phyloP scores from a whole-genome alignment of 2,888 invertebrate species.

The Ganaspis brasiliensis region DNA sequence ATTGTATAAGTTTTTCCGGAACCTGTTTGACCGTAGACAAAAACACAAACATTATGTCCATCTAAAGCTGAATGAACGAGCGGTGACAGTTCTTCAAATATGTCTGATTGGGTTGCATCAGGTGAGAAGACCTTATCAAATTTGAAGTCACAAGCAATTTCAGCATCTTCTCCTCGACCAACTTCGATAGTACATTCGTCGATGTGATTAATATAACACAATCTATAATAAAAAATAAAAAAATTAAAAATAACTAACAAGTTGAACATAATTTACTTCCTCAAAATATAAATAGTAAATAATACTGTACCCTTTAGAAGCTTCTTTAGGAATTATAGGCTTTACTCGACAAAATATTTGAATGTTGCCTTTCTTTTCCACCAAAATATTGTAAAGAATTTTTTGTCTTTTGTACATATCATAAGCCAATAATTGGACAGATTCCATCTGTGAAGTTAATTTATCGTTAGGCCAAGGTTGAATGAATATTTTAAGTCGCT shows the following conservation, averaged over 20 bases:
- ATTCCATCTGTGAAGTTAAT: conserved; percentile 77
- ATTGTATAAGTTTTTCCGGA: conserved; percentile 95
- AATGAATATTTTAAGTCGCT: too few species aligned
- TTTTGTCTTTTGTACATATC: conserved; percentile 83
- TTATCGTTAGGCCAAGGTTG: too few species aligned
- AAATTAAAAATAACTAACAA: conserved; percentile 28
- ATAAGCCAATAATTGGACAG: conserved; percentile 82
- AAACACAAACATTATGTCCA: conserved; percentile 94
- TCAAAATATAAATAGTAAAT: too few species aligned
- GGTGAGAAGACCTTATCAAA: conserved; percentile 94
- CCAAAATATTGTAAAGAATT: conserved; percentile 86
- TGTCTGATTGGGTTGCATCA: conserved; percentile 86
- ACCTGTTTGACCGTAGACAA: conserved; percentile 96
- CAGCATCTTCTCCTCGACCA: conserved; percentile 80
- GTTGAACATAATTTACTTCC: too few species aligned
- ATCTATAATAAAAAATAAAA: conserved; percentile 61
- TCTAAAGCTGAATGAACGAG: conserved; percentile 93
- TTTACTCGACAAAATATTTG: conserved; percentile 90
- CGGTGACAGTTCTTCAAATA: conserved; percentile 92
- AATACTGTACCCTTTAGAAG: conserved; percentile 78
- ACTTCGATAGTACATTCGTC: conserved; percentile 85
- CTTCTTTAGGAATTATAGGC: conserved; percentile 85
- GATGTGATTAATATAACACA: conserved; percentile 83
- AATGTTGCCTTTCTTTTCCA: conserved; percentile 90
- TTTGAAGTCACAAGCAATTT: conserved; percentile 82